These are phyloP conservation scores for Galerucella nymphaeae DNA, from an alignment of 2,888 invertebrate species.

Conservation along the genomic window DNA sequence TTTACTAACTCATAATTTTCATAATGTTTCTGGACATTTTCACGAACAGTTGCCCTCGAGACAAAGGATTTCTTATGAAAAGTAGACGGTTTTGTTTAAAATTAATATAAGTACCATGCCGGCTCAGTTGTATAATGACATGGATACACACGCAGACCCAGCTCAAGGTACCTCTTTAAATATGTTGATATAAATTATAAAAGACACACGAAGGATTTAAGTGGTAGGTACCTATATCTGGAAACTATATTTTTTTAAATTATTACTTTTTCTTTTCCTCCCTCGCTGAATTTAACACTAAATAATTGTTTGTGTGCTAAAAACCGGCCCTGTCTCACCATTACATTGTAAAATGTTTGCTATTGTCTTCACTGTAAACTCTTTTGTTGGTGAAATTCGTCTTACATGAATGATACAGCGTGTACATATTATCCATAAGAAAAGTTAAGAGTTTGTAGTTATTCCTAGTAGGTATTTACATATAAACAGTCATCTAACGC, in stretches of 20 bases:
- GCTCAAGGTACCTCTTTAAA: not conserved
- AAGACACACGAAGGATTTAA: not conserved
- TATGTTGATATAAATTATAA: not conserved
- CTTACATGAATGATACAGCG: not conserved
- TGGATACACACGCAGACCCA: slow-evolving; percentile 24
- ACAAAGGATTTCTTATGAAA: slow-evolving; percentile 19
- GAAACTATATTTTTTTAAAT: not conserved
- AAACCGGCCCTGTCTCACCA: not conserved
- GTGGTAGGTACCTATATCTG: too few species aligned
- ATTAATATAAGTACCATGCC: slow-evolving; percentile 18
- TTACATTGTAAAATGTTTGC: slow-evolving; percentile 16
- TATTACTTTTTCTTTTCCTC: not conserved
- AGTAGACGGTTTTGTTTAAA: slow-evolving; percentile 27
- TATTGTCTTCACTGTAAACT: slow-evolving; percentile 12
- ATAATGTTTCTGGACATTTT: slow-evolving; percentile 28
- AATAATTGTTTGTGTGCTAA: not conserved
- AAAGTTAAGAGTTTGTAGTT: too few species aligned
- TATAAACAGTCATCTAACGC: not conserved
- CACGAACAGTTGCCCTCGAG: slow-evolving; percentile 22
- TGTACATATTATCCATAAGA: not conserved
- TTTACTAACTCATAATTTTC: slow-evolving; percentile 18
- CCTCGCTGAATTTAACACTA: not conserved
- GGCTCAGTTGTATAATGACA: slow-evolving; percentile 19
- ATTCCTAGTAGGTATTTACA: too few species aligned
- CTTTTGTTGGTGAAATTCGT: slow-evolving; percentile 4